Conservation (phyloP, 2,797 vertebrate species). For the Hoplostethus atlanticus region DNA sequence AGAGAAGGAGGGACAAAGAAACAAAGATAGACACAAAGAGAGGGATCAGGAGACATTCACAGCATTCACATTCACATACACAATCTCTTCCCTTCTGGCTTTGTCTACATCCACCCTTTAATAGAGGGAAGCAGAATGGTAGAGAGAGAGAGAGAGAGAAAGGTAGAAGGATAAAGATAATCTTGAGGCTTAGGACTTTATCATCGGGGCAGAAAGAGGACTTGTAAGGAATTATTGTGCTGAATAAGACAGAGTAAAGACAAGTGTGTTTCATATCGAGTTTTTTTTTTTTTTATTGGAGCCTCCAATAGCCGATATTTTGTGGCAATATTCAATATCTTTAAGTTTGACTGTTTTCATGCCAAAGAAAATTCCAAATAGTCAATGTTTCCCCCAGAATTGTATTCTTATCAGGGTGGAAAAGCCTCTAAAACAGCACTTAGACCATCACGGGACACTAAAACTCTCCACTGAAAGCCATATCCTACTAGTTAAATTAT, state of each 20-base stretch:
- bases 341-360: too few relatives aligned
- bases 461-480: too few relatives aligned
- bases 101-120: too few relatives aligned
- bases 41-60: slow-evolving; percentile 3
- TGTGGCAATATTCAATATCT: too few relatives aligned
- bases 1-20: slow-evolving; percentile 1
- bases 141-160: slow-evolving; percentile 7
- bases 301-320: too few relatives aligned
- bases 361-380: too few relatives aligned
- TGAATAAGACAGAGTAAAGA: not conserved
- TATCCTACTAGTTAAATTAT: too few relatives aligned
- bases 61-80: too few relatives aligned
- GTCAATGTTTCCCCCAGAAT: not conserved
- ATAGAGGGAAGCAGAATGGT: not conserved
- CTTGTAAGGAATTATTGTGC: slow-evolving; percentile 2
- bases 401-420: too few relatives aligned
- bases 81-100: too few relatives aligned
- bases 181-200: slow-evolving; percentile 21
- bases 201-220: not conserved
- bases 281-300: not conserved
- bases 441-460: too few relatives aligned
- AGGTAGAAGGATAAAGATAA: slow-evolving; percentile 19
- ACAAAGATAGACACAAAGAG: not conserved
- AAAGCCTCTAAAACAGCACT: too few relatives aligned
- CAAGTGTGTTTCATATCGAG: not conserved